Evolutionary conservation across 2,888 invertebrate genomes (phyloP).

Genomic region (Papilio elwesi): DNA sequence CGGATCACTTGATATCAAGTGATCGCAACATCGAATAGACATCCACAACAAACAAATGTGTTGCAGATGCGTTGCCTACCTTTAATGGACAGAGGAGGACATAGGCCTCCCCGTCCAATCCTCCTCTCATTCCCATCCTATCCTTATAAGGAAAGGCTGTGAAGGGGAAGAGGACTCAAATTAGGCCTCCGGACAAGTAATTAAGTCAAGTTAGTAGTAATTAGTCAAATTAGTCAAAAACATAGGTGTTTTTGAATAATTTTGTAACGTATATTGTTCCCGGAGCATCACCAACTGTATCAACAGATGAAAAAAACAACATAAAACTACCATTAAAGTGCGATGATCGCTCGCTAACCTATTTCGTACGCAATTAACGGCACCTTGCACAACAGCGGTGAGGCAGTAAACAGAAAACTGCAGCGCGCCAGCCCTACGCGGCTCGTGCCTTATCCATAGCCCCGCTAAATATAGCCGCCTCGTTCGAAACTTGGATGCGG

Average conservation of each 20-base stretch:
- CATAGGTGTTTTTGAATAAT: neutral
- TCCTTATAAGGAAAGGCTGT: too few species aligned
- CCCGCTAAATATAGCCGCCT: conserved; percentile 56
- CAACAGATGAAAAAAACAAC: conserved; percentile 23
- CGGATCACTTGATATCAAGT: too few species aligned
- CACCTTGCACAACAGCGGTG: conserved; percentile 39
- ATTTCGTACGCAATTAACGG: conserved; percentile 34
- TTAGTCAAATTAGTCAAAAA: too few species aligned
- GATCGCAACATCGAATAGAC: too few species aligned
- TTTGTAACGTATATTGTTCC: neutral
- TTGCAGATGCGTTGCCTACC: too few species aligned
- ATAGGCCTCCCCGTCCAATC: too few species aligned
- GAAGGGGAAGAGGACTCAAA: too few species aligned
- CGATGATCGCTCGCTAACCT: conserved; percentile 31
- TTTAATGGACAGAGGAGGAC: too few species aligned
- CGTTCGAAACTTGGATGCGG: conserved; percentile 55
- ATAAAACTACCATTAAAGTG: conserved; percentile 23
- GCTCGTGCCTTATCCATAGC: conserved; percentile 34
- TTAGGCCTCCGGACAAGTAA: too few species aligned
- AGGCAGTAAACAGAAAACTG: conserved; percentile 9
- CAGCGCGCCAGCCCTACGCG: conserved; percentile 36
- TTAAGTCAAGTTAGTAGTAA: too few species aligned
- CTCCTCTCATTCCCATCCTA: too few species aligned
- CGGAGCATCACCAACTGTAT: conserved; percentile 17
- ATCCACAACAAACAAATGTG: too few species aligned